These are phyloP conservation scores for Prionace glauca DNA, from an alignment of 2,797 vertebrate genomes.

Conservation along the genomic window DNA sequence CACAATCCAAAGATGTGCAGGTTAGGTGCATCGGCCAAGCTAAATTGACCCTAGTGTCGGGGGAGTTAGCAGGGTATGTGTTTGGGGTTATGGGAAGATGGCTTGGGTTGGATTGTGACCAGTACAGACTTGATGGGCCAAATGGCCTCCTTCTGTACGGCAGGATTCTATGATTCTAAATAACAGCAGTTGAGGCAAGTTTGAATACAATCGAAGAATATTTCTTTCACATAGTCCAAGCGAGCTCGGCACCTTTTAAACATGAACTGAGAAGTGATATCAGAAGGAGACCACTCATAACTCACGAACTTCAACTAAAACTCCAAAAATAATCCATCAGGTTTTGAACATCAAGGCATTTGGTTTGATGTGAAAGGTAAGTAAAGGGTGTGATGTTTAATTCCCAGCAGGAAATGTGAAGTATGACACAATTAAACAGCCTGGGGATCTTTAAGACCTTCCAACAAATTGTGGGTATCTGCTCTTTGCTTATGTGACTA, in stretches of 20 bases:
- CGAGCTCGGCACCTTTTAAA: neutral
- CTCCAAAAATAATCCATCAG: neutral
- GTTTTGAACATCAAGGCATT: neutral
- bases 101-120: too few relatives aligned
- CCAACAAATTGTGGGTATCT: neutral
- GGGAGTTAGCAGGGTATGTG: too few relatives aligned
- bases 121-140: too few relatives aligned
- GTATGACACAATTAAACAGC: neutral
- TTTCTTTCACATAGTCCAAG: neutral
- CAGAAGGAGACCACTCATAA: neutral
- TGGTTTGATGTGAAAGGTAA: neutral
- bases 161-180: too few relatives aligned
- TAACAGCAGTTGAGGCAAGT: neutral
- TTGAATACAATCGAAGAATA: neutral
- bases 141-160: too few relatives aligned
- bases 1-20: too few relatives aligned
- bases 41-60: too few relatives aligned
- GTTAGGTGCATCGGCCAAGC: too few relatives aligned
- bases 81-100: too few relatives aligned
- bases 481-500: too few relatives aligned
- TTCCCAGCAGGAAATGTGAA: neutral
- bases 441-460: neutral
- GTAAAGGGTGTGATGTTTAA: neutral
- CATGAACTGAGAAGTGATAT: neutral
- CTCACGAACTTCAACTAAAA: neutral